Conservation (phyloP, 2,797 vertebrate genomes). For the Leptodactylus fallax region DNA sequence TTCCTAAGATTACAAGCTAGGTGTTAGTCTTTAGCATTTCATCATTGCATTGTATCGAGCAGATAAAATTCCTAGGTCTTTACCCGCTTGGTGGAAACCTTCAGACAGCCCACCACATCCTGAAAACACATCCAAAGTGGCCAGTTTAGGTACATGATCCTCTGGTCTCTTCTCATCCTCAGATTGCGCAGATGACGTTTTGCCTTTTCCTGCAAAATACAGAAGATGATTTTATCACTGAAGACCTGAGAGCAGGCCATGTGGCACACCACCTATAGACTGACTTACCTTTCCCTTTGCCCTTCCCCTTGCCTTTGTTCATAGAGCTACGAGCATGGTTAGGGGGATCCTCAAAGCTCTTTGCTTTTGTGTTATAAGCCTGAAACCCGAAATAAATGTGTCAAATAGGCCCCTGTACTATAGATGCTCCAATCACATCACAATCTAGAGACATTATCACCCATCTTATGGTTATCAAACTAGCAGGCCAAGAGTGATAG, state of each 20-base stretch:
- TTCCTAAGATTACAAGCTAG: constrained; percentile 72
- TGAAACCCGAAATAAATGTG: constrained; percentile 63
- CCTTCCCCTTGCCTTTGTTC: constrained; percentile 92
- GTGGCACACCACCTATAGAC: too few relatives aligned
- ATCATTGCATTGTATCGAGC: background rate
- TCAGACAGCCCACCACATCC: constrained; percentile 95
- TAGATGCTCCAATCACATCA: too few relatives aligned
- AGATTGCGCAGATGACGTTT: constrained; percentile 71
- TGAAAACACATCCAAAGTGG: constrained; percentile 93
- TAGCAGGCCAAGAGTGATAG: too few relatives aligned
- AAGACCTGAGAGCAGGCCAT: background rate
- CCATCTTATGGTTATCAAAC: too few relatives aligned
- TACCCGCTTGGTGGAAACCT: constrained; percentile 96
- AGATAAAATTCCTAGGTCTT: background rate
- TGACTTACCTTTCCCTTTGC: constrained; percentile 92
- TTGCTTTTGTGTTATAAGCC: constrained; percentile 92
- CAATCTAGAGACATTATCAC: too few relatives aligned
- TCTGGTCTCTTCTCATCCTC: constrained; percentile 74
- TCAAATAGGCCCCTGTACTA: background rate
- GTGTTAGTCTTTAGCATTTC: background rate
- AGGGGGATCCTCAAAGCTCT: constrained; percentile 95
- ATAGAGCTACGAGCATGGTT: constrained; percentile 89
- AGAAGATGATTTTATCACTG: background rate
- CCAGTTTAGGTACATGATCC: constrained; percentile 80
- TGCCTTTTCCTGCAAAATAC: constrained; percentile 81